These are phyloP conservation scores for Phoxinus phoxinus DNA, from an alignment of 2,113 vertebrate genomes.

Conservation along the genomic window DNA sequence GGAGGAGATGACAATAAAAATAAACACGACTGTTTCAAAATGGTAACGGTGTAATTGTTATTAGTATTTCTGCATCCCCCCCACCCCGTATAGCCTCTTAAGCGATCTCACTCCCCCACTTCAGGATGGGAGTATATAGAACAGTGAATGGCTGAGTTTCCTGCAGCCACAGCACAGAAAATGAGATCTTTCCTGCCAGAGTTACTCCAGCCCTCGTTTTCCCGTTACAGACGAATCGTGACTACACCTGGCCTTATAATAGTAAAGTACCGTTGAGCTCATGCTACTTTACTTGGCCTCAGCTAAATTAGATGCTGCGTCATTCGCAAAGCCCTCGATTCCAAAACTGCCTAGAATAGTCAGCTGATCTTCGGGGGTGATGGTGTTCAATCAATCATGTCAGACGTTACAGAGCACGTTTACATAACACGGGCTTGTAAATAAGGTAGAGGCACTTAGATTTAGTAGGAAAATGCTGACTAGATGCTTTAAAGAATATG, in stretches of 20 bases:
- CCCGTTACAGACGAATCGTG: slow-evolving; percentile 31
- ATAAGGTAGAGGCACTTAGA: slow-evolving; percentile 43
- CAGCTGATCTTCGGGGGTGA: slow-evolving; percentile 34
- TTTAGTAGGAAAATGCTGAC: slow-evolving; percentile 64
- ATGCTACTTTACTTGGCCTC: slow-evolving; percentile 44
- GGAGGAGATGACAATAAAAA: slow-evolving; percentile 69
- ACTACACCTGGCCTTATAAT: slow-evolving; percentile 65
- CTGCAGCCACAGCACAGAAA: slow-evolving; percentile 68
- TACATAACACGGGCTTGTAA: slow-evolving; percentile 43
- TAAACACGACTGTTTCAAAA: slow-evolving; percentile 68
- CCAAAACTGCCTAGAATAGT: slow-evolving; percentile 45
- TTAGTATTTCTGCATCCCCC: slow-evolving; percentile 71
- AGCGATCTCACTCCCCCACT: slow-evolving; percentile 69
- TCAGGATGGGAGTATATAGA: slow-evolving; percentile 83
- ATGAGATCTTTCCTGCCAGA: slow-evolving; percentile 74
- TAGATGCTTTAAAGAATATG: slow-evolving; percentile 67
- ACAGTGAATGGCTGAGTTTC: slow-evolving; percentile 58
- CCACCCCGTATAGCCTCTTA: slow-evolving; percentile 62
- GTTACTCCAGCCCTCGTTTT: slow-evolving; percentile 65
- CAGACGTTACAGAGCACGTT: slow-evolving; percentile 38
- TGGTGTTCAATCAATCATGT: slow-evolving; percentile 44
- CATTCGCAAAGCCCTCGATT: slow-evolving; percentile 57
- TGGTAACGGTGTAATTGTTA: slow-evolving; percentile 74
- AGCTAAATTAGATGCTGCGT: slow-evolving; percentile 60
- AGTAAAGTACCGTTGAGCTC: slow-evolving; percentile 48